A percentile compares a stretch with the other conserved stretches of the same genome.
Evolutionary conservation across 2,113 vertebrate species (phyloP).

Genomic region (Notiomystis cincta): DNA sequence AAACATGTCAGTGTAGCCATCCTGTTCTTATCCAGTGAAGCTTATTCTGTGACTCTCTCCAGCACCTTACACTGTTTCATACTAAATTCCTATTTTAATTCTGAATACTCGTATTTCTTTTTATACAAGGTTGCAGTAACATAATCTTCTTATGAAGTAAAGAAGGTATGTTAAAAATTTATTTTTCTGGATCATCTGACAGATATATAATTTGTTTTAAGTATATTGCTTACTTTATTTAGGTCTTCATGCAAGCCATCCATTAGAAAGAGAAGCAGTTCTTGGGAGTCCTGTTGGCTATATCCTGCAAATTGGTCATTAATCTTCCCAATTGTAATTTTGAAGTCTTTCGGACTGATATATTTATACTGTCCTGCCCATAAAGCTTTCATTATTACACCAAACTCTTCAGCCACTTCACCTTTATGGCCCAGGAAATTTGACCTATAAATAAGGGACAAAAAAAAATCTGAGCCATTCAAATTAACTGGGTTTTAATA

Average conservation of each 20-base stretch:
- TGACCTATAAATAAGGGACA: slow-evolving; percentile 71
- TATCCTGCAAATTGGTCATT: slow-evolving; percentile 93
- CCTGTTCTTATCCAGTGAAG: not conserved
- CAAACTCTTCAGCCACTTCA: slow-evolving; percentile 97
- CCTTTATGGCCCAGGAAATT: slow-evolving; percentile 96
- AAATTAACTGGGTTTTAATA: not conserved
- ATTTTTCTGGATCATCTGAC: not conserved
- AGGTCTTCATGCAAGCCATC: slow-evolving; percentile 97
- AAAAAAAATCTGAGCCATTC: not conserved
- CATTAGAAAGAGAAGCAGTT: slow-evolving; percentile 95
- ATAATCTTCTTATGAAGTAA: not conserved
- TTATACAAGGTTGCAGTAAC: not conserved
- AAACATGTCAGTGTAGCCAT: not conserved
- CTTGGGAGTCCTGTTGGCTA: slow-evolving; percentile 97
- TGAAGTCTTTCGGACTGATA: slow-evolving; percentile 94
- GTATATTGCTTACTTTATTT: slow-evolving; percentile 84
- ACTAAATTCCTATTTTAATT: not conserved
- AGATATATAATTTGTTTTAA: not conserved
- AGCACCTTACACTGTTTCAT: not conserved
- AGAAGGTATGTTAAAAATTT: not conserved
- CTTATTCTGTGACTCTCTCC: not conserved
- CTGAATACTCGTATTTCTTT: not conserved
- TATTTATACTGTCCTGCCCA: slow-evolving; percentile 93
- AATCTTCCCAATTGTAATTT: slow-evolving; percentile 94
- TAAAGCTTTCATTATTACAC: slow-evolving; percentile 93